These are phyloP conservation scores for Microcebus tavaratra DNA, from an alignment of 2,113 vertebrate genomes.

Conservation along the genomic window DNA sequence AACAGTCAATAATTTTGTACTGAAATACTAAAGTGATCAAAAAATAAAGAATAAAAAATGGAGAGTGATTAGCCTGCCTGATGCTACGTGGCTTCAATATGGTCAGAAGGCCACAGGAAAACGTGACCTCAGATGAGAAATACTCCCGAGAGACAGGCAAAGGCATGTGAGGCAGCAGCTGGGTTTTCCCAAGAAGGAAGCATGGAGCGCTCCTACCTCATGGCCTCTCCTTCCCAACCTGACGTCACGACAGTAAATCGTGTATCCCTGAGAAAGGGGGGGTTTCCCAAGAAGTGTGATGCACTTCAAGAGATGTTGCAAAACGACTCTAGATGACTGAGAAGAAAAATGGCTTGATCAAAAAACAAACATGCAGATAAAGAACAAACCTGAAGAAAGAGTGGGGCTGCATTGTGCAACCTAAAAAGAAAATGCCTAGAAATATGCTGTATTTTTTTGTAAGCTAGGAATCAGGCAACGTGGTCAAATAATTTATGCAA, in stretches of 20 bases:
- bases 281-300: not conserved
- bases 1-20: not conserved
- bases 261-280: fast-evolving
- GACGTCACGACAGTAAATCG: not conserved
- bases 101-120: not conserved
- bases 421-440: not conserved
- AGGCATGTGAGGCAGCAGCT: not conserved
- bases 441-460: not conserved
- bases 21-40: not conserved
- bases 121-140: not conserved
- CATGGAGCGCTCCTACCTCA: not conserved
- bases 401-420: not conserved
- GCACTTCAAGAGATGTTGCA: not conserved
- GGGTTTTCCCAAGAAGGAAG: not conserved
- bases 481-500: not conserved
- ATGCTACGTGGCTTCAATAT: not conserved
- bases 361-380: not conserved
- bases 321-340: not conserved
- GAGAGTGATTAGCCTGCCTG: not conserved
- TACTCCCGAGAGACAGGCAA: not conserved
- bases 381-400: not conserved
- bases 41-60: not conserved
- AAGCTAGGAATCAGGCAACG: not conserved
- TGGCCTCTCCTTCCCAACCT: not conserved
- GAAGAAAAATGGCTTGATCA: not conserved